These are phyloP conservation scores for Rhombomys opimus DNA, from an alignment of 2,113 vertebrate genomes.

Conservation along the genomic window DNA sequence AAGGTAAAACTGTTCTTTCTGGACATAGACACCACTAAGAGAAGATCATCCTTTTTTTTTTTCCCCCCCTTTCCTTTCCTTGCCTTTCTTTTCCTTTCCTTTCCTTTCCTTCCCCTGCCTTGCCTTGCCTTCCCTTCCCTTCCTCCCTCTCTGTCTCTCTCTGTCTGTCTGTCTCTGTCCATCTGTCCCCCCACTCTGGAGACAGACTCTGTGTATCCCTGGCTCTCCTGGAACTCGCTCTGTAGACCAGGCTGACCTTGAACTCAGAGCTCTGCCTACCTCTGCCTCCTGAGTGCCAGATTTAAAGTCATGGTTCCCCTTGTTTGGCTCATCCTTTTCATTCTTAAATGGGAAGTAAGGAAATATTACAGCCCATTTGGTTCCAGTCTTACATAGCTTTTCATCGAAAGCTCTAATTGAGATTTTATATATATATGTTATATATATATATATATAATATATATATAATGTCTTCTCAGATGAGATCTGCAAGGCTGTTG, in stretches of 20 bases:
- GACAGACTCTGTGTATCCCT: background rate
- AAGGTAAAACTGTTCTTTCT: background rate
- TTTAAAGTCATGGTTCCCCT: background rate
- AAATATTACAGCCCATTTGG: background rate
- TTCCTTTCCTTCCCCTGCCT: too few relatives aligned
- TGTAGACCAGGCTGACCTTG: background rate
- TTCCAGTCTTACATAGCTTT: background rate
- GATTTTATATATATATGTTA: background rate
- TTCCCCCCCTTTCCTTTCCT: too few relatives aligned
- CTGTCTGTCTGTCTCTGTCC: too few relatives aligned
- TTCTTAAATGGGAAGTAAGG: background rate
- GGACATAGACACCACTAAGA: background rate
- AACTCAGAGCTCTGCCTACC: background rate
- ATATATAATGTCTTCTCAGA: background rate
- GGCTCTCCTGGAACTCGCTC: background rate
- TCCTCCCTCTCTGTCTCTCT: too few relatives aligned
- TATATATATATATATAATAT: too few relatives aligned
- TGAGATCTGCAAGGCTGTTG: background rate
- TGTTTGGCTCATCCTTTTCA: background rate
- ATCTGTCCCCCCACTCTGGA: too few relatives aligned
- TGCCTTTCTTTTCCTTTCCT: too few relatives aligned
- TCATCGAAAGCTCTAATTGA: conserved; percentile 17
- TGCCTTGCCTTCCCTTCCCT: too few relatives aligned
- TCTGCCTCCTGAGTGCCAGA: background rate
- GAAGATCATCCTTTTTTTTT: background rate